These are phyloP conservation scores for Bedellia somnulentella DNA, from an alignment of 2,888 invertebrate genomes.

Conservation along the genomic window DNA sequence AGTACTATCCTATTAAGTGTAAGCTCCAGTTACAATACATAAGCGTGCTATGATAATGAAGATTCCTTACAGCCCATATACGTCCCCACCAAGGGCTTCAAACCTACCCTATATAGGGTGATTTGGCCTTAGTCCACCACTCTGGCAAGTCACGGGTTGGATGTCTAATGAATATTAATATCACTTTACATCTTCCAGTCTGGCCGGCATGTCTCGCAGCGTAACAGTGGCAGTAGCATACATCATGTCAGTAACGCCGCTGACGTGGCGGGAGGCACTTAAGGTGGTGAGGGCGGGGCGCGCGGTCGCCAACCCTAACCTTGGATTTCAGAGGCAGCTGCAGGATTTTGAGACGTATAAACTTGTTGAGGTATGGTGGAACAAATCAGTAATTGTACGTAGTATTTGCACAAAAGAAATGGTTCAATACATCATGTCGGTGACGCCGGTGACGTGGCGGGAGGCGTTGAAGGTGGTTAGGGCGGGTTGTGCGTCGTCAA, in stretches of 20 bases:
- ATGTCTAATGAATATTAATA: no score
- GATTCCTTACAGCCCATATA: no score
- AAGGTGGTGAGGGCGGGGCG: slow-evolving; percentile 92
- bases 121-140: no score
- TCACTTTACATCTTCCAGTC: no score
- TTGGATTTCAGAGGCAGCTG: slow-evolving; percentile 92
- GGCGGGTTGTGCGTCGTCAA: slow-evolving; percentile 89
- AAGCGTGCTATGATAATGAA: no score
- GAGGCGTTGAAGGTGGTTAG: slow-evolving; percentile 92
- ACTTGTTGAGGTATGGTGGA: slow-evolving; percentile 67
- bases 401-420: not conserved
- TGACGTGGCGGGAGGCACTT: slow-evolving; percentile 90
- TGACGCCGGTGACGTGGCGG: slow-evolving; percentile 86
- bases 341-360: slow-evolving; percentile 86
- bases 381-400: not conserved
- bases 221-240: slow-evolving; percentile 96
- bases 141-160: no score
- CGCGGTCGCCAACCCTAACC: slow-evolving; percentile 92
- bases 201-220: slow-evolving; percentile 96
- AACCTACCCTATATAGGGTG: no score
- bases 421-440: slow-evolving; percentile 83
- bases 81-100: no score
- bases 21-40: no score
- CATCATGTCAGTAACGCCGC: slow-evolving; percentile 89
- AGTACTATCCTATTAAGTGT: no score